These are phyloP conservation scores for Drosophila cracens DNA, from an alignment of 2,888 invertebrate genomes.

Conservation along the genomic window DNA sequence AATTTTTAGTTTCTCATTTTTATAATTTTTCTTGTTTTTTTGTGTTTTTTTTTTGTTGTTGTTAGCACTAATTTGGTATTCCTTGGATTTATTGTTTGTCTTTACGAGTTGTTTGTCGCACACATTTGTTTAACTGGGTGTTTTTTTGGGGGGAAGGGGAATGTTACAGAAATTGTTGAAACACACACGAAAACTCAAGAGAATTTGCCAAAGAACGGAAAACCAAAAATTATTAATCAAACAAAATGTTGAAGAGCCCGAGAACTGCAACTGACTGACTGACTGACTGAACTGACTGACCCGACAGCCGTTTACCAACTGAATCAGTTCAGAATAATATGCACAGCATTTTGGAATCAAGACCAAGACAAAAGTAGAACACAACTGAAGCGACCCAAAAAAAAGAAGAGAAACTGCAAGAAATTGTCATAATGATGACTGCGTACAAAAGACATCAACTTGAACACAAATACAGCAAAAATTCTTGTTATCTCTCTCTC, in stretches of 20 bases:
- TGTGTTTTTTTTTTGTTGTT: conserved; percentile 16
- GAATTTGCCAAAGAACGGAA: conserved; percentile 57
- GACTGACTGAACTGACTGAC: conserved; percentile 36
- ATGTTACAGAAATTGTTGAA: conserved; percentile 5
- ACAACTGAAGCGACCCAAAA: conserved; percentile 43
- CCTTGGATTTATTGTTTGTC: conserved; percentile 46
- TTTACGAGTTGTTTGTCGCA: conserved; percentile 36
- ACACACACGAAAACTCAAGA: conserved; percentile 26
- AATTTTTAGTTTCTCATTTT: conserved; percentile 4
- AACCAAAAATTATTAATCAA: conserved; percentile 9
- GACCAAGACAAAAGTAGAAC: conserved; percentile 38
- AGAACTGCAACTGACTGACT: conserved; percentile 12
- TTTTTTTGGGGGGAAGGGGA: not conserved
- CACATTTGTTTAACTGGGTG: conserved; percentile 40
- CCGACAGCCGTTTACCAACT: conserved; percentile 33
- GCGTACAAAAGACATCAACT: conserved; percentile 19
- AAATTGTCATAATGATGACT: conserved; percentile 65
- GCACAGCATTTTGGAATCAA: conserved; percentile 20
- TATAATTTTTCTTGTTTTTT: conserved; percentile 23
- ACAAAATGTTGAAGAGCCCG: conserved; percentile 1
- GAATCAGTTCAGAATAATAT: conserved; percentile 15
- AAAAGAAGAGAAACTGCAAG: conserved; percentile 7
- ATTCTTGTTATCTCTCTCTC: not conserved
- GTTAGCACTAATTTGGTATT: conserved; percentile 35
- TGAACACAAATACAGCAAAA: conserved; percentile 32